Evolutionary conservation across 2,888 invertebrate genomes (phyloP), one percentile per base, ranked within the genome.

Genomic region (Amphiduros pacificus): DNA sequence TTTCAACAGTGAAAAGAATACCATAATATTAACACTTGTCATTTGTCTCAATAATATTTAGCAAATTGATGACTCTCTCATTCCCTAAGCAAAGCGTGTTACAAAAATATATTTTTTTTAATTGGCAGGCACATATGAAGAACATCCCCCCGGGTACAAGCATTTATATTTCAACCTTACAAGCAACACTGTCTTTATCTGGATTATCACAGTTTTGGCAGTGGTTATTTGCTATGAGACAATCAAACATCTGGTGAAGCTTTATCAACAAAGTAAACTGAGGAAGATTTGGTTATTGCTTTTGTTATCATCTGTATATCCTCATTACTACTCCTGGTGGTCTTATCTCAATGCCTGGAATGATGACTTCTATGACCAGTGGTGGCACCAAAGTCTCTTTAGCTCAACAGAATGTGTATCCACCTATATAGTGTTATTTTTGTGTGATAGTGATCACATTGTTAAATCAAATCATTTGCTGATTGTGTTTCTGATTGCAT

Each of bases 391-490:
- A 44, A 44, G 60, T 22, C 61, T 66, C 53, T 71, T 71, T 51
- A 63, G 53, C 28, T 14, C 68, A 36, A 66, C 68, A 2, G 71
- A 71, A 29, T 24, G 68, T 11, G 31, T 65, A 11, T 66, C 66
- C 14, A 61, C 70, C n/a, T 20, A 56, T 11, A 9, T 62, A 24
- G 57, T 62, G 11, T 14, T 71, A 5, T 27, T 50, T 40, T 44
- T 62, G 32, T 63, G 61, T 27, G 32, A 59, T 41, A 28, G 20
- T 6, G 49, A 51, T 3, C 29, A 31, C 14, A 32, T 41, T 1
- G 79, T 87, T 44, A 86, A 86, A 17, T 49, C 62, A 3, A 27
- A 52, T 24, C 40, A 61, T 24, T 27, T 63, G 20, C 50, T 71
- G 24, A 32, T 50, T n/a, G 54, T 70, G 40, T 40, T 58, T 27